These are phyloP conservation scores for Trochalopteron elliotii DNA, from an alignment of 2,113 vertebrate species.

Conservation along the genomic window DNA sequence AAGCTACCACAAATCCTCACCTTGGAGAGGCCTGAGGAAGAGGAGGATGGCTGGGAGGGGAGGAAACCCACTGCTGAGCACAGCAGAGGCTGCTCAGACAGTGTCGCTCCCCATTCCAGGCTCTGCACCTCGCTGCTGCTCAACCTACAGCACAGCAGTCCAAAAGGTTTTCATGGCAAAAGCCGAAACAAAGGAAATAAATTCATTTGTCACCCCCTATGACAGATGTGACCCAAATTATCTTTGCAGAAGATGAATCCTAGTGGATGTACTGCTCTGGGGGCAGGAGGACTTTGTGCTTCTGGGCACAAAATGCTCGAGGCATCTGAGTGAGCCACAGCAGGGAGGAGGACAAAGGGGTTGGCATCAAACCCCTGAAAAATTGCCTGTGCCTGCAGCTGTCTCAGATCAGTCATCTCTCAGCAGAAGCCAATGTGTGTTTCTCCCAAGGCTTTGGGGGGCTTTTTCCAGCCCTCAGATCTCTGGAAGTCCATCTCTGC, in stretches of 20 bases:
- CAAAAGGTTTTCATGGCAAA: neutral
- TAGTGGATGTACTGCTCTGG: neutral
- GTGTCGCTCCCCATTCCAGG: neutral
- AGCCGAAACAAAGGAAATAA: neutral
- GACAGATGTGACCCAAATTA: neutral
- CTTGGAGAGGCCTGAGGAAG: neutral
- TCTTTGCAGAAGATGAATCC: neutral
- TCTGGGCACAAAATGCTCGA: neutral
- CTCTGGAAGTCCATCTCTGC: neutral
- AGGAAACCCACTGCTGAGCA: neutral
- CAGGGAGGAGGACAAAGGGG: neutral
- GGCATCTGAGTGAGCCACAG: neutral
- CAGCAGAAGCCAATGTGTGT: neutral
- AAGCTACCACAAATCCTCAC: accelerated
- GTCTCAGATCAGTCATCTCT: neutral
- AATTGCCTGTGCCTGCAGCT: neutral
- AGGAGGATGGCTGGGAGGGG: neutral
- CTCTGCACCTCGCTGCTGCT: neutral
- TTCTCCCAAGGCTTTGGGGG: neutral
- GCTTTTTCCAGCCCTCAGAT: neutral
- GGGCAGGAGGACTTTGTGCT: neutral
- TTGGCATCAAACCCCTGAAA: neutral
- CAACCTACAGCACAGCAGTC: neutral
- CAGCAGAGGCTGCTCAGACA: neutral
- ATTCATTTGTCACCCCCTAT: accelerated